Percentiles rank a stretch among this genome's conserved stretches.
Evolutionary conservation across 2,797 vertebrate genomes (phyloP).

Genomic region (Muscicapa comitata): DNA sequence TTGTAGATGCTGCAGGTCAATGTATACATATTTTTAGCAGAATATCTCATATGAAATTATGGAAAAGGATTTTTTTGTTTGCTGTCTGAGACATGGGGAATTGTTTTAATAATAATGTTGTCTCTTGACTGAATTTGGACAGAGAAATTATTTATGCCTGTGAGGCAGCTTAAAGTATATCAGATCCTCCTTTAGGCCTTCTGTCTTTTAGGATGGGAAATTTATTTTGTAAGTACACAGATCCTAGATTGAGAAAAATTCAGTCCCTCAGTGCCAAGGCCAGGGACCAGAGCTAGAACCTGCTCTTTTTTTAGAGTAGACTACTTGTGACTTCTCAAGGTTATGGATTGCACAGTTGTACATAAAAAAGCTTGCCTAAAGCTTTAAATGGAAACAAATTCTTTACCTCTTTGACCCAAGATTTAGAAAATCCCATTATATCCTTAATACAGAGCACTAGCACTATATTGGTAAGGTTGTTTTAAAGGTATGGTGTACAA

Average conservation of each 20-base stretch:
- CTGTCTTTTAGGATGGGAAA: not conserved
- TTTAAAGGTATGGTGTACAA: not conserved
- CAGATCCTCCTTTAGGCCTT: conserved; percentile 8
- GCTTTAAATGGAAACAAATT: not conserved
- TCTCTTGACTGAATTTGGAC: not conserved
- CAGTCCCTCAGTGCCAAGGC: conserved; percentile 10
- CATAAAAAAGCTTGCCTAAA: not conserved
- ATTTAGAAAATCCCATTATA: not conserved
- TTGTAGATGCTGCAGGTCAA: conserved; percentile 52
- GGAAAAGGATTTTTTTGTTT: conserved; percentile 45
- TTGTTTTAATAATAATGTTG: conserved; percentile 50
- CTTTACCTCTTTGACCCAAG: not conserved
- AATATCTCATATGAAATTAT: conserved; percentile 46
- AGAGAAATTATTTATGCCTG: not conserved
- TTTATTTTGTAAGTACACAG: conserved; percentile 29
- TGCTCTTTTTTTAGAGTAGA: not conserved
- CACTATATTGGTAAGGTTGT: not conserved
- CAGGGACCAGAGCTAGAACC: not conserved
- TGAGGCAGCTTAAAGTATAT: not conserved
- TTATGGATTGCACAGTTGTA: not conserved
- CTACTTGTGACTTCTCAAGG: not conserved
- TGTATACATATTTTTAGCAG: conserved; percentile 51
- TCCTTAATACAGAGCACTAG: not conserved
- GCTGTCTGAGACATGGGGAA: conserved; percentile 15
- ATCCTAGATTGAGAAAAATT: conserved; percentile 46